phyloP scores from a whole-genome alignment of 2,113 vertebrate genomes.

The Sceloporus tristichus region DNA sequence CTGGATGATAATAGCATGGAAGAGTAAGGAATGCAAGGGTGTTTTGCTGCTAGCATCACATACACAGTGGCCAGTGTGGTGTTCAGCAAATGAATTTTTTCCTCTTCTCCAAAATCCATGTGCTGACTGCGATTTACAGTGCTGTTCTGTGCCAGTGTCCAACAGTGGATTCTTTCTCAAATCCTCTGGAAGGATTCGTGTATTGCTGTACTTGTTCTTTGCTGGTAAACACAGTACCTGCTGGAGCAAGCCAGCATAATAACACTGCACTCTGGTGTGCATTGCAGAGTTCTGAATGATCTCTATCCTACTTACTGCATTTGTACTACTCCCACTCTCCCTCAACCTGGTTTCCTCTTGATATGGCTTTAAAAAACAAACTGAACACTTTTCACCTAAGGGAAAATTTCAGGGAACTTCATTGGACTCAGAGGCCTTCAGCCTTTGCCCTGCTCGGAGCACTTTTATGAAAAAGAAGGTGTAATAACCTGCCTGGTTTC shows the following conservation, averaged over 20 bases:
- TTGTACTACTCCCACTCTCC: background rate
- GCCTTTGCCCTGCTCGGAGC: background rate
- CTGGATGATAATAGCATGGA: background rate
- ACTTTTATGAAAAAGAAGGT: background rate
- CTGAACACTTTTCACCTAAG: background rate
- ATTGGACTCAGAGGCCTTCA: background rate
- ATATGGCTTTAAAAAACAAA: background rate
- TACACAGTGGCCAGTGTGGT: background rate
- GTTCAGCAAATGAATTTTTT: background rate
- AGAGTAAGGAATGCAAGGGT: background rate
- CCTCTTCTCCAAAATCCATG: background rate
- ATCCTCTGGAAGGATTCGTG: background rate
- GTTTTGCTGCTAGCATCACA: background rate
- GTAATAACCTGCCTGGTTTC: background rate
- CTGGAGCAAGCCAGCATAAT: background rate
- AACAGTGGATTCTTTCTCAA: background rate
- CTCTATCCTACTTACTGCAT: too few species aligned
- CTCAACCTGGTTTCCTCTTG: background rate
- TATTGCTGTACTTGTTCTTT: background rate
- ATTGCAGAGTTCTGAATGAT: background rate
- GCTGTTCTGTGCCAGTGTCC: background rate
- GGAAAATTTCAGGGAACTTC: background rate
- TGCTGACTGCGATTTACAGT: background rate
- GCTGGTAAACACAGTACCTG: background rate
- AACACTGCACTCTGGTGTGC: background rate